phyloP scores from a whole-genome alignment of 92 coral and sea anemone genomes.

The Pocillopora meandrina region DNA sequence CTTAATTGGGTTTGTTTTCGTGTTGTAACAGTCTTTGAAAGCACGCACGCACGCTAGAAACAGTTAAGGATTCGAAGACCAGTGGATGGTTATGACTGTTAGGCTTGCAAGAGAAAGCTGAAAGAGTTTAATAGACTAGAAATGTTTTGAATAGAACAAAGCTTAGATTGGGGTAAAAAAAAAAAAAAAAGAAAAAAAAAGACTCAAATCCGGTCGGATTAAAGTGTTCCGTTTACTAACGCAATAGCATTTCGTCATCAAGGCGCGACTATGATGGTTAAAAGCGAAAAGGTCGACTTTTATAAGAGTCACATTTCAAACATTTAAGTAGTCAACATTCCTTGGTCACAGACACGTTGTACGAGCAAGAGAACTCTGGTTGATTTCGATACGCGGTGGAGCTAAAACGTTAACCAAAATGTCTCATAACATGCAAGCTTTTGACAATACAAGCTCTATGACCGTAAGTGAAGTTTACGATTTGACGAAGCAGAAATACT shows the following conservation, averaged over 20 bases:
- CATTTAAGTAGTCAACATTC: background rate
- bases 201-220: background rate
- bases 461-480: slow-evolving; percentile 20
- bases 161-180: background rate
- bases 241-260: background rate
- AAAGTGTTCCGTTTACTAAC: background rate
- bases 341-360: background rate
- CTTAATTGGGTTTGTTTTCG: too few relatives aligned
- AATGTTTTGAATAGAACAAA: background rate
- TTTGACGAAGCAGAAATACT: background rate
- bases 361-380: background rate
- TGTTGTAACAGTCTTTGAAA: too few relatives aligned
- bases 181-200: background rate
- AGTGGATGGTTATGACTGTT: background rate
- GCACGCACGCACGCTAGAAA: too few relatives aligned
- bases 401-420: background rate
- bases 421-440: background rate
- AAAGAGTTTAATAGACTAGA: too few relatives aligned
- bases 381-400: background rate
- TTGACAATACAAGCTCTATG: slow-evolving; percentile 1
- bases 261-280: background rate
- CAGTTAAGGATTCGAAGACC: too few relatives aligned
- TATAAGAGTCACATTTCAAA: background rate
- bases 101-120: background rate
- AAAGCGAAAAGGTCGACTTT: background rate